Conservation (phyloP, 2,888 invertebrate genomes). For the Pachydiplax longipennis region DNA sequence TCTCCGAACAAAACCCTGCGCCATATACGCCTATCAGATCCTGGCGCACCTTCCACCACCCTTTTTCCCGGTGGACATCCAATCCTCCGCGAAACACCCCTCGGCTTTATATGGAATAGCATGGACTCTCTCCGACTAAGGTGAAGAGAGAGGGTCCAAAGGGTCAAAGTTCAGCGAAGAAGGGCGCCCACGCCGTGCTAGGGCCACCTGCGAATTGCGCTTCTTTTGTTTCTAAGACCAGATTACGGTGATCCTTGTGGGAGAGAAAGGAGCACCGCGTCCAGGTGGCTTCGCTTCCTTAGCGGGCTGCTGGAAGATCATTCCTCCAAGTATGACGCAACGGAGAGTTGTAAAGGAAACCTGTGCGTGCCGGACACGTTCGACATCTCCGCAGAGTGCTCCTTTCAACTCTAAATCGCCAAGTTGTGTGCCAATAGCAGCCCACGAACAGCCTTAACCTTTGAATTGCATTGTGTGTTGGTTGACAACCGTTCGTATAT, state of each 20-base stretch:
- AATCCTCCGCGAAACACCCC: neutral
- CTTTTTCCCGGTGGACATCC: neutral
- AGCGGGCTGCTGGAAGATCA: too few species aligned
- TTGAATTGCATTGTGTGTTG: too few species aligned
- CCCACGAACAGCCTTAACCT: too few species aligned
- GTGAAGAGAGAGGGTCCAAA: neutral
- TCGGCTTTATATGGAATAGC: neutral
- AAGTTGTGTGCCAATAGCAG: too few species aligned
- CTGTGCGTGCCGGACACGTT: too few species aligned
- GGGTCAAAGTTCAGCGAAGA: neutral
- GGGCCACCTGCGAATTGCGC: neutral
- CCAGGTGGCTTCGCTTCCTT: neutral
- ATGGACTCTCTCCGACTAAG: neutral
- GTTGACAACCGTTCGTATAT: too few species aligned
- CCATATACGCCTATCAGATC: neutral
- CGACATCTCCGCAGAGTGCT: too few species aligned
- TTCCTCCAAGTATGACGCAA: too few species aligned
- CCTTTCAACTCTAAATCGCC: too few species aligned
- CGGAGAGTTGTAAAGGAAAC: too few species aligned
- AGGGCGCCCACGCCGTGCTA: neutral
- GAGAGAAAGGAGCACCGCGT: neutral
- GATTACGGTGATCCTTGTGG: neutral
- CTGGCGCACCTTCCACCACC: neutral
- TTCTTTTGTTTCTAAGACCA: neutral
- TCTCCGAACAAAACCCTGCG: neutral